Evolutionary conservation across 2,888 invertebrate genomes (phyloP), one percentile per base, ranked within the genome.

Genomic region (Zaprionus lineosus): DNA sequence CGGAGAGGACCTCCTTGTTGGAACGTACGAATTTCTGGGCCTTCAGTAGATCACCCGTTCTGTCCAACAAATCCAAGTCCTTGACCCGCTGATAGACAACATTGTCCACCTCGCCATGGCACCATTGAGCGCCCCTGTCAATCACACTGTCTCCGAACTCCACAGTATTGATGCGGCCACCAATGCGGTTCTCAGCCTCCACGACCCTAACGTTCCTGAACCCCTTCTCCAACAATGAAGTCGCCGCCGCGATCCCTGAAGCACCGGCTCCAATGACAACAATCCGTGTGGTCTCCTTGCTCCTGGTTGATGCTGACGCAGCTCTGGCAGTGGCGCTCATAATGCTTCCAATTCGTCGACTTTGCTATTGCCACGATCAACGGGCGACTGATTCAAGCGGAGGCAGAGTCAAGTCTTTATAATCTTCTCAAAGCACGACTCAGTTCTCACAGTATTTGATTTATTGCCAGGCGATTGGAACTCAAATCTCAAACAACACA

Each of bases 101-200:
- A 88, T 94, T 93, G 40, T 91, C 91, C 82, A 91, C 90, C 85
- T 94, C 93, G 0, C 95, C 89, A 14, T 88, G 89, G 26, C 89
- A 94, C 95, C 95, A 96, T 70, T 95, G 95, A 41, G 95, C 95
- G 0, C 95, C 95, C 50, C 95, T 86, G 84, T 96, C 95, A 3
- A 95, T 90, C 5, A 91, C 88, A 61, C 91, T 91, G 1, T 91
- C 91, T 0, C 91, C 92, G 66, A 91, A 92, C 0, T 90, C 88
- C 0, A 91, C 88, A 0, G 92, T 91, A 37, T 90, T 77, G 21
- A 94, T 91, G 52, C 94, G 90, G 2, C 94, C 94, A 0, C 94
- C 94, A 51, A 94, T 91, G 33, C 93, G 91, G 63, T 91, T 90
- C 71, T 92, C 92, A 1, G 93, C 93, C 86, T 94, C 94, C 39